Conservation (phyloP, 2,113 vertebrate genomes). For the Balaeniceps rex region DNA sequence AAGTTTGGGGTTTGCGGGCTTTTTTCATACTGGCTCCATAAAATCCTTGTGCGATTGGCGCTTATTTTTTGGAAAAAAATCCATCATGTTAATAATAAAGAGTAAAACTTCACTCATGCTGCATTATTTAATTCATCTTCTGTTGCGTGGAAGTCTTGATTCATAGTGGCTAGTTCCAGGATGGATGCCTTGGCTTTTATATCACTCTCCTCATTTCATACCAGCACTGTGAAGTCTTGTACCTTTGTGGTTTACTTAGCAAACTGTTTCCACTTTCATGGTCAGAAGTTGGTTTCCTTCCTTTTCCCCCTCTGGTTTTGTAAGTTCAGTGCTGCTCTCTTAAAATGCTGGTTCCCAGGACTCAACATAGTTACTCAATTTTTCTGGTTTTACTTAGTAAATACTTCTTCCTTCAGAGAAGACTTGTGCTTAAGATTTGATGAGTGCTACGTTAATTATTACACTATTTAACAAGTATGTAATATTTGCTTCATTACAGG, state of each 20-base stretch:
- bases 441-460: not conserved
- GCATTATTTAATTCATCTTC: not conserved
- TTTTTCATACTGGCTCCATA: not conserved
- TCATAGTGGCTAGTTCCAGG: rapidly evolving
- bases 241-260: not conserved
- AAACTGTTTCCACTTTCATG: not conserved
- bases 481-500: slow-evolving; percentile 71
- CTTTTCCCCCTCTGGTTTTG: not conserved
- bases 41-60: not conserved
- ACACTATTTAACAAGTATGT: not conserved
- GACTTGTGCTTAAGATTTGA: not conserved
- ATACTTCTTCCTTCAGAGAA: not conserved
- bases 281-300: not conserved
- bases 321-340: not conserved
- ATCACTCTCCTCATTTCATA: rapidly evolving
- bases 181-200: not conserved
- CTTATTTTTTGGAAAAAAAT: not conserved
- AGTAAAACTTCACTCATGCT: not conserved
- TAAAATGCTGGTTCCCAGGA: not conserved
- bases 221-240: not conserved
- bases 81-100: not conserved
- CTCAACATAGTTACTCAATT: not conserved
- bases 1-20: not conserved
- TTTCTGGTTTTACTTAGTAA: not conserved
- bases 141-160: not conserved